Percentiles rank a stretch among this genome's conserved stretches.
Conservation (phyloP, 2,888 invertebrate species). For the Sarcophaga variegata region DNA sequence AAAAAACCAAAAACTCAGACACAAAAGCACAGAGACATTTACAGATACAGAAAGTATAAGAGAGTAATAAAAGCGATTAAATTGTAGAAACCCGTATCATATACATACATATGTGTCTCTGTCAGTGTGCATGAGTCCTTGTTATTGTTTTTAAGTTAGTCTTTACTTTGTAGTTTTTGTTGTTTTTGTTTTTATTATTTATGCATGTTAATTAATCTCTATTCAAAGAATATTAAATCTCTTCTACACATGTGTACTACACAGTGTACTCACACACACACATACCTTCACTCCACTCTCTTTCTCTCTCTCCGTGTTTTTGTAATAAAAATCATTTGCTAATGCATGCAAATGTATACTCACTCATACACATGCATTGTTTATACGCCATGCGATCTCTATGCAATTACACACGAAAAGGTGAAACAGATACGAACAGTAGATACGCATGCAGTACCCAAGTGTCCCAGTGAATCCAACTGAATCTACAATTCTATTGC, state of each 20-base stretch:
- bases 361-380: no score
- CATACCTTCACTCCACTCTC: background rate
- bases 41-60: no score
- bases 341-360: background rate
- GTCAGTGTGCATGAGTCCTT: background rate
- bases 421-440: background rate
- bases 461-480: no score
- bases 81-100: background rate
- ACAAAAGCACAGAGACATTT: no score
- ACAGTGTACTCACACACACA: background rate
- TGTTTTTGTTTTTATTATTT: constrained; percentile 9
- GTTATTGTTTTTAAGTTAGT: background rate
- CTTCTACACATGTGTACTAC: constrained; percentile 19
- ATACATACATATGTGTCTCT: no score
- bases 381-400: no score
- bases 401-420: background rate
- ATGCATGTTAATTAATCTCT: constrained; percentile 48
- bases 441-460: background rate
- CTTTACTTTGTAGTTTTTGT: background rate
- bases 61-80: background rate
- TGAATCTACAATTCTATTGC: no score
- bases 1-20: no score
- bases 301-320: background rate
- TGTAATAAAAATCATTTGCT: background rate
- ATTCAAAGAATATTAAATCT: constrained; percentile 45